These are phyloP conservation scores for Miichthys miiuy DNA, from an alignment of 2,797 vertebrate species.

Conservation along the genomic window DNA sequence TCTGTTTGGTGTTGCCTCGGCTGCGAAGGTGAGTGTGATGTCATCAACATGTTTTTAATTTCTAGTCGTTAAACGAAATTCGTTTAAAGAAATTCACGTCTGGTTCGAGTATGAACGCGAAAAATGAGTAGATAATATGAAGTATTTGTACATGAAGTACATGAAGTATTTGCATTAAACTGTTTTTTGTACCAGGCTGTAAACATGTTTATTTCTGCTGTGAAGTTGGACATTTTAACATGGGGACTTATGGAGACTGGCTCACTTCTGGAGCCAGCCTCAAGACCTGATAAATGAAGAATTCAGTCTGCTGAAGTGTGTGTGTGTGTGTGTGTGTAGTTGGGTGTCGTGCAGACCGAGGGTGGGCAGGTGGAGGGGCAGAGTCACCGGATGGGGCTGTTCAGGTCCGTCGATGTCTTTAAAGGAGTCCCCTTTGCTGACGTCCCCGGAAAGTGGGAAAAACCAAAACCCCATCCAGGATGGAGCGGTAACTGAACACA, in stretches of 20 bases:
- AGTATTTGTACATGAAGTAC: too few species aligned
- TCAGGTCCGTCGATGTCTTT: slow-evolving; percentile 86
- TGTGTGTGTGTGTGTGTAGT: slow-evolving; percentile 68
- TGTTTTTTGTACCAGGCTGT: too few species aligned
- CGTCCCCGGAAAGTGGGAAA: slow-evolving; percentile 83
- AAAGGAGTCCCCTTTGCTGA: slow-evolving; percentile 92
- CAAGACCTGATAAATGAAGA: too few species aligned
- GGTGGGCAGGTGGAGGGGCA: slow-evolving; percentile 87
- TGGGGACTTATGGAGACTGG: too few species aligned
- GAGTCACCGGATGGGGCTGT: slow-evolving; percentile 79
- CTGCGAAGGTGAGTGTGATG: slow-evolving; percentile 54
- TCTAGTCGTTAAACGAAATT: too few species aligned
- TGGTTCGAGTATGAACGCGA: too few species aligned
- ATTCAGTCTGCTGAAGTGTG: background rate
- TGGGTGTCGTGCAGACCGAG: slow-evolving; percentile 89
- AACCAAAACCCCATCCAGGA: slow-evolving; percentile 87
- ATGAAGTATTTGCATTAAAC: too few species aligned
- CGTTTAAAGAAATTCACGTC: too few species aligned
- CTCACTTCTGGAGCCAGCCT: too few species aligned
- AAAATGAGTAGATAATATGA: too few species aligned
- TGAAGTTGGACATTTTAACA: too few species aligned
- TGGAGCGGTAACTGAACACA: slow-evolving; percentile 84
- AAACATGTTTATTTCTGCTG: too few species aligned
- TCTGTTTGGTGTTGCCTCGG: slow-evolving; percentile 42
- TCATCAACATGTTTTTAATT: background rate